Conservation (phyloP, 1,140 invertebrate species). For the Physella acuta region DNA sequence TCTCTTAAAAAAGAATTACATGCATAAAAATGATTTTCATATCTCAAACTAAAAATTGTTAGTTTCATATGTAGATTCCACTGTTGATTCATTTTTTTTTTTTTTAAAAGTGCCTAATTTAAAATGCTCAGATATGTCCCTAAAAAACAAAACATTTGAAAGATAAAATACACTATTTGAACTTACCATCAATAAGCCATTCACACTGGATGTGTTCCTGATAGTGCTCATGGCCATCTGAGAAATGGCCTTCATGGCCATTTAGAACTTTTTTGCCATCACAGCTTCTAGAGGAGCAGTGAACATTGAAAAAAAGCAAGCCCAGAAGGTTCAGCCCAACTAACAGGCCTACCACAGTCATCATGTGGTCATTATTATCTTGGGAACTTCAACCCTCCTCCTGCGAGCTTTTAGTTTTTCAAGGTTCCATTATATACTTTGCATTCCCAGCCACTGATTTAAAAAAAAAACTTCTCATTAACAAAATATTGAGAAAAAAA, state of each 20-base stretch:
- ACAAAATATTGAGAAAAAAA: background rate
- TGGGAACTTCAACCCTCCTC: constrained; percentile 1
- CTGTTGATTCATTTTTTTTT: constrained; percentile 9
- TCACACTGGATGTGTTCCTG: constrained; percentile 91
- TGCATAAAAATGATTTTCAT: no score
- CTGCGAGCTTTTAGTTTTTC: background rate
- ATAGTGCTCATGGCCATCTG: constrained; percentile 87
- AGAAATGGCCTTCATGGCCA: constrained; percentile 71
- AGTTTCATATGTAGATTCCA: background rate
- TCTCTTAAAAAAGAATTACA: no score
- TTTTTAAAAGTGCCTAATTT: constrained; percentile 14
- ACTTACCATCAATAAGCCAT: constrained; percentile 86
- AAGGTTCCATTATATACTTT: background rate
- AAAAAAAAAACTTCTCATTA: background rate
- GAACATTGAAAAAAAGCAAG: constrained; percentile 1
- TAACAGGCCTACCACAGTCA: constrained; percentile 8
- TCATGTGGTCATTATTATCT: constrained; percentile 17
- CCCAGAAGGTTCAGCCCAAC: constrained; percentile 17
- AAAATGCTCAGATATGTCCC: background rate
- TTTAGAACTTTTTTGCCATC: constrained; percentile 31
- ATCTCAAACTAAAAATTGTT: no score
- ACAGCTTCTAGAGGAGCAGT: constrained; percentile 23
- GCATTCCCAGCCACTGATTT: no score
- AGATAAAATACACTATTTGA: background rate
- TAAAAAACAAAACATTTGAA: constrained; percentile 11